Evolutionary conservation across 1,140 invertebrate genomes (phyloP), one percentile per base, ranked within the genome.

Genomic region (Dufourea novaeangliae): DNA sequence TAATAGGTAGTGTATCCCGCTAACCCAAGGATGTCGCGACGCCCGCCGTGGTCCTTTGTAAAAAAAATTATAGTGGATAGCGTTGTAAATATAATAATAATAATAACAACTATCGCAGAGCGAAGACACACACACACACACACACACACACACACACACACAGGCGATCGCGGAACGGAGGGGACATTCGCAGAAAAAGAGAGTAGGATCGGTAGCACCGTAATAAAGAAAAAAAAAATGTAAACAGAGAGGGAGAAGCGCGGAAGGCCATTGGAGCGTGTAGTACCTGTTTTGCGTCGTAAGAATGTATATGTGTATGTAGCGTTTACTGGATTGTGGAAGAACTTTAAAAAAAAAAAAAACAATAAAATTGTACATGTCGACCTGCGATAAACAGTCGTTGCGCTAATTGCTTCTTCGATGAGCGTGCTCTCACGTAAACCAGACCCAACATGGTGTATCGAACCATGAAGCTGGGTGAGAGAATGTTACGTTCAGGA

Each of bases 201-300:
- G 14, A 44, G 25, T 59, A 27, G 56, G 72, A 81, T 81, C 34
- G 56, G 25, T 25, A 73, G 25, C 41, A 32, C 12, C 46, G 56
- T 59, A 66, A 62, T 3, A n/a, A 73, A 39, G 32, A 50, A 14
- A 2, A 32, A 56, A 25, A 12, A 41, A 20, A 32, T 0, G 27
- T 22, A 0, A 61, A 14, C 56, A 39, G 56, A 39, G 59, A 32
- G 52, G 17, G 29, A 52, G 41, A 62, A 8, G 54, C 22, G 37
- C 50, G 61, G 69, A 68, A 7, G 79, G 64, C 59, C 52, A 66
- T 25, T 27, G 50, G 54, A 57, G 54, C 54, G 52, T 44, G 68
- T 84, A 86, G 86, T 88, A 88, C 86, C 86, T 88, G 86, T 88
- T n/a, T n/a, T 84, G 84, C 84, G 73, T 84, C 76, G 50, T 46